A percentile compares a stretch with the other conserved stretches of the same genome.
phyloP scores from a whole-genome alignment of 2,888 invertebrate genomes.

The Teinopalpus imperialis region DNA sequence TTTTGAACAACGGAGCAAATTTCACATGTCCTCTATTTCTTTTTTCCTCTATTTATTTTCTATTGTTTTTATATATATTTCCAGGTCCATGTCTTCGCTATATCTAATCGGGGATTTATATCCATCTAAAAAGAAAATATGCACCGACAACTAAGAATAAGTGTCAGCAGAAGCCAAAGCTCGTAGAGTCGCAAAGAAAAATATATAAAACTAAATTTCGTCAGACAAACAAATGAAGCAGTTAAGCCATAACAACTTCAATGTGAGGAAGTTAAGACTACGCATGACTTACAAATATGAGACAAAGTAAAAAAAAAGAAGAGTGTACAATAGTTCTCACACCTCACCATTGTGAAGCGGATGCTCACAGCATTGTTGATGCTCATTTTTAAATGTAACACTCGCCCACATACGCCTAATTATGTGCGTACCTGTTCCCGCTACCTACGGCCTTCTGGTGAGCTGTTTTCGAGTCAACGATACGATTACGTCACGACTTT shows the following conservation, averaged over 20 bases:
- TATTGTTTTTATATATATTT: no score
- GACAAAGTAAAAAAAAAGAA: constrained; percentile 20
- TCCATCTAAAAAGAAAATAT: no score
- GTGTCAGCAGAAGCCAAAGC: no score
- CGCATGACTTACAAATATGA: constrained; percentile 19
- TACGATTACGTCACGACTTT: constrained; percentile 28
- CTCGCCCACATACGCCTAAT: constrained; percentile 62
- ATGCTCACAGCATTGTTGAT: constrained; percentile 57
- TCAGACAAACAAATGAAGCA: constrained; percentile 11
- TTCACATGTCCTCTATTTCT: no score
- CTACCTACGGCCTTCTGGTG: constrained; percentile 31
- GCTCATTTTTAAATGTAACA: constrained; percentile 40
- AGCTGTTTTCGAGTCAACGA: constrained; percentile 15
- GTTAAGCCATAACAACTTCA: constrained; percentile 19
- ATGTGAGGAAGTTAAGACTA: constrained; percentile 17
- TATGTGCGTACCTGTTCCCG: constrained; percentile 59
- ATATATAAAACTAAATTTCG: no score
- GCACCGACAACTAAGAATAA: no score
- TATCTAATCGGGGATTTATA: no score
- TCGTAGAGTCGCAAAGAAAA: no score
- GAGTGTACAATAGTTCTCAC: constrained; percentile 66
- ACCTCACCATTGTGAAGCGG: constrained; percentile 62
- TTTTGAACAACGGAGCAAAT: no score
- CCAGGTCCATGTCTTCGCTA: no score
- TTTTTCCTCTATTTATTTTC: no score